Conservation (phyloP, 2,113 vertebrate genomes). For the Dryoscopus gambensis region DNA sequence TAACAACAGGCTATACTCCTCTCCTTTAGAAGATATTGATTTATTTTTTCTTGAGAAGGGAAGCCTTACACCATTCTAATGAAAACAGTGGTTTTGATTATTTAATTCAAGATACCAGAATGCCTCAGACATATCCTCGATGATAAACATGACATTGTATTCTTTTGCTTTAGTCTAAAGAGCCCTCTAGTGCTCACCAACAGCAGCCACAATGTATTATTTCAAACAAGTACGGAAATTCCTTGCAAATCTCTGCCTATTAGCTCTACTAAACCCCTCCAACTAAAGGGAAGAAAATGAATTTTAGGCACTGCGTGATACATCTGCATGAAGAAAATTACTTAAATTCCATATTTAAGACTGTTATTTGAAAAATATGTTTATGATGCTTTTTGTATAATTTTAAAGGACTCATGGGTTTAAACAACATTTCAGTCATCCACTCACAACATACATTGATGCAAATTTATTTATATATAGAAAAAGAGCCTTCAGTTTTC, state of each 20-base stretch:
- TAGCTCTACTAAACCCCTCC: background rate
- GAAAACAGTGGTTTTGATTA: background rate
- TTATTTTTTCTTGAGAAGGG: background rate
- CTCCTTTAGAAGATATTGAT: background rate
- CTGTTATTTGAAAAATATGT: background rate
- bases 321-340: background rate
- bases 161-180: conserved; percentile 30
- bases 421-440: background rate
- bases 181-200: conserved; percentile 67
- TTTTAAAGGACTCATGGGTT: background rate
- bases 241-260: background rate
- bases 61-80: background rate
- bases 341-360: background rate
- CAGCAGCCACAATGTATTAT: background rate
- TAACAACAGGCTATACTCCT: background rate
- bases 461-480: background rate
- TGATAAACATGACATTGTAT: background rate
- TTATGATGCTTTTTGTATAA: background rate
- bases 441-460: background rate
- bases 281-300: background rate
- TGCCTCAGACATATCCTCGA: background rate
- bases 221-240: background rate
- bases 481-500: background rate
- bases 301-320: background rate
- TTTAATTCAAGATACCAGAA: background rate